phyloP scores from a whole-genome alignment of 2,113 vertebrate species.

The Oceanodroma tethys region DNA sequence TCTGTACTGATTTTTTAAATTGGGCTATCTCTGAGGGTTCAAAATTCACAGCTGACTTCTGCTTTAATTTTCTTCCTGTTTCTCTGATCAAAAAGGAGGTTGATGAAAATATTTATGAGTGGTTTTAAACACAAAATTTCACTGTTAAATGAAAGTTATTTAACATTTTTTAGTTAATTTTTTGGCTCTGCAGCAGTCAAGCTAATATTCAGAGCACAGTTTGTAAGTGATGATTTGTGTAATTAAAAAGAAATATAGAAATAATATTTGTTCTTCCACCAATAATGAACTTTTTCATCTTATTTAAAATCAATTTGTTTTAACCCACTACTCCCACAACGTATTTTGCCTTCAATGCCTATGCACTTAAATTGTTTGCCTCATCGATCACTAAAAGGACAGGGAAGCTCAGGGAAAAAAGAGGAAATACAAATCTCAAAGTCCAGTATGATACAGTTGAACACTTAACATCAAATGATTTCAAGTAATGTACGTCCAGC shows the following conservation, averaged over 20 bases:
- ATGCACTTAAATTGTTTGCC: background rate
- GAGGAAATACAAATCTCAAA: background rate
- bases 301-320: slow-evolving; percentile 19
- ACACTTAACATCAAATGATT: background rate
- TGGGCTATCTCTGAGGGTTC: background rate
- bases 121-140: background rate
- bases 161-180: background rate
- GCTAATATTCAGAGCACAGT: background rate
- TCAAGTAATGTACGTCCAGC: background rate
- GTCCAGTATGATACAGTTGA: background rate
- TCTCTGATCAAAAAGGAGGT: background rate
- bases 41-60: background rate
- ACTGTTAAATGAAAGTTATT: background rate
- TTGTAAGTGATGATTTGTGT: background rate
- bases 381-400: background rate
- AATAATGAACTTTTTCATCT: background rate
- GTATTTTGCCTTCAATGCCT: background rate
- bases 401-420: background rate
- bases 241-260: background rate
- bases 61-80: background rate
- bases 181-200: background rate
- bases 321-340: background rate
- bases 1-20: background rate
- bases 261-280: background rate
- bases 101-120: background rate